Evolutionary conservation across 1,140 invertebrate species (phyloP).

Genomic region (Protaetia brevitarsis): DNA sequence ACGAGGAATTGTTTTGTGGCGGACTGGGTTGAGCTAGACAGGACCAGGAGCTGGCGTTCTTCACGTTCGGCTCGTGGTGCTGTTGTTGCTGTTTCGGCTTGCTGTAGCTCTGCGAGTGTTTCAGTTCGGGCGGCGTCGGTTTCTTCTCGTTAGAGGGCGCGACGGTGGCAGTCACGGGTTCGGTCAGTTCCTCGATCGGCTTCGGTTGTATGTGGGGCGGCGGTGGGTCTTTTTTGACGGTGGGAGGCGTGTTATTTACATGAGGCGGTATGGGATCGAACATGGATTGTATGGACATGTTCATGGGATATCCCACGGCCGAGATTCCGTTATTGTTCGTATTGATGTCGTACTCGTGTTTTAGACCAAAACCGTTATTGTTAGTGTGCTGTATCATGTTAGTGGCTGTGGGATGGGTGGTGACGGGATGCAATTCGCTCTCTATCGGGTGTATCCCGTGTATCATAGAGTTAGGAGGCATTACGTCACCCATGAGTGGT

Average conservation of each 20-base stretch:
- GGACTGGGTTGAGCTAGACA: slow-evolving; percentile 82
- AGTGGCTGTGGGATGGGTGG: slow-evolving; percentile 45
- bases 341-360: slow-evolving; percentile 49
- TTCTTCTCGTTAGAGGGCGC: slow-evolving; percentile 48
- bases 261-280: slow-evolving; percentile 59
- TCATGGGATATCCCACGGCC: slow-evolving; percentile 50
- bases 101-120: slow-evolving; percentile 35
- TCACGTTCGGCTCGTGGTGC: slow-evolving; percentile 68
- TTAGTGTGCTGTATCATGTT: slow-evolving; percentile 43
- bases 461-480: slow-evolving; percentile 39
- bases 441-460: slow-evolving; percentile 37
- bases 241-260: slow-evolving; percentile 43
- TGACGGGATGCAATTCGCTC: slow-evolving; percentile 49
- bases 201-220: slow-evolving; percentile 54
- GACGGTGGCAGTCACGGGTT: slow-evolving; percentile 29
- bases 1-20: slow-evolving; percentile 59
- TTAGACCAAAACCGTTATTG: slow-evolving; percentile 54
- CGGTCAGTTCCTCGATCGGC: slow-evolving; percentile 61
- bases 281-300: slow-evolving; percentile 57
- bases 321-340: slow-evolving; percentile 55
- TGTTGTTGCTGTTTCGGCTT: slow-evolving; percentile 28
- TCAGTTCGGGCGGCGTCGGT: slow-evolving; percentile 47
- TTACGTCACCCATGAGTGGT: slow-evolving; percentile 24
- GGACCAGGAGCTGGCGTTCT: slow-evolving; percentile 91
- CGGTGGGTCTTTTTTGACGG: slow-evolving; percentile 50